phyloP scores from a whole-genome alignment of 1,140 invertebrate species.

The Drosophila varians region DNA sequence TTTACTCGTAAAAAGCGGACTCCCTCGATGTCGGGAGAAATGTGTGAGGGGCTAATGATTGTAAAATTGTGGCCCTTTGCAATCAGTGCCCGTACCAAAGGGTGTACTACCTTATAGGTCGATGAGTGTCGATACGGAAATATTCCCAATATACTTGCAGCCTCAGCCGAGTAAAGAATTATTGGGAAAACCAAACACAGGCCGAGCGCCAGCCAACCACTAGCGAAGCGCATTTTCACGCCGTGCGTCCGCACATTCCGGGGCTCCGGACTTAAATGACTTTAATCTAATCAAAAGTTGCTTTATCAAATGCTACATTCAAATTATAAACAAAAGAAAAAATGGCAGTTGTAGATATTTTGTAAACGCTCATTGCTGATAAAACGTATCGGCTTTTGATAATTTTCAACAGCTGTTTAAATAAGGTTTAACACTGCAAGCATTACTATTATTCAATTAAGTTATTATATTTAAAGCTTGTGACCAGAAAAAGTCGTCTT shows the following conservation, averaged over 20 bases:
- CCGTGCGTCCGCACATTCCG: conserved; percentile 16
- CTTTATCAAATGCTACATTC: background rate
- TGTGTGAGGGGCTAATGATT: conserved; percentile 15
- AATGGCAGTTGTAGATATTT: background rate
- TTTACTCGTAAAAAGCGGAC: conserved; percentile 37
- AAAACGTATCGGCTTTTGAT: background rate
- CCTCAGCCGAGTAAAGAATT: background rate
- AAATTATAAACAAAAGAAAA: too few species aligned
- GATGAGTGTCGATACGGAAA: conserved; percentile 37
- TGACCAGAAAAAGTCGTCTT: too few species aligned
- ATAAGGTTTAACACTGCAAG: too few species aligned
- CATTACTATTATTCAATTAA: too few species aligned
- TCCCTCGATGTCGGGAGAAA: conserved; percentile 20
- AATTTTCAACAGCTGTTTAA: background rate
- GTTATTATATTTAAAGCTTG: too few species aligned
- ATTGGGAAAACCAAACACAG: conserved; percentile 7
- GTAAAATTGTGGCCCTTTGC: conserved; percentile 41
- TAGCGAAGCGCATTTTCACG: conserved; percentile 14
- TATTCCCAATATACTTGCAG: conserved; percentile 36
- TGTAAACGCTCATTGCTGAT: background rate
- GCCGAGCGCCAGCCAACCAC: background rate
- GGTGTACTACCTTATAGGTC: conserved; percentile 15
- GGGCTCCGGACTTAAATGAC: background rate
- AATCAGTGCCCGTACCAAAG: conserved; percentile 16
- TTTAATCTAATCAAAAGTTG: background rate